phyloP scores from a whole-genome alignment of 2,888 invertebrate species.

The Cheilosia grossa region DNA sequence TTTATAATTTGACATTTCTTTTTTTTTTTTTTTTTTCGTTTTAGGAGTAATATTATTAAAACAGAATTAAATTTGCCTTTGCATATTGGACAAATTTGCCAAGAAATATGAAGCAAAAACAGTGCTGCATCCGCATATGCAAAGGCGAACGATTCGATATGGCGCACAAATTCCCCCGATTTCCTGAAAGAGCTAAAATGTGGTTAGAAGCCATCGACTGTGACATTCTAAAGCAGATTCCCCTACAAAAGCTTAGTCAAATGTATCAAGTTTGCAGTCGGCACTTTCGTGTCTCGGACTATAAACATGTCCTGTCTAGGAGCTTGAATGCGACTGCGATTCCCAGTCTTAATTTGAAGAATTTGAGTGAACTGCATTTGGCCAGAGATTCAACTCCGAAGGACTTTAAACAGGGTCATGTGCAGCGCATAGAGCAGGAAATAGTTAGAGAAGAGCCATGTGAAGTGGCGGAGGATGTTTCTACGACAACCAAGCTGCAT shows the following conservation, averaged over 20 bases:
- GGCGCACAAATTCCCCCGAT: slow-evolving; percentile 77
- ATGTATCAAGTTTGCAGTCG: slow-evolving; percentile 76
- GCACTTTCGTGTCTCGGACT: slow-evolving; percentile 77
- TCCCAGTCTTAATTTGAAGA: slow-evolving; percentile 76
- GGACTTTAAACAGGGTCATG: not conserved
- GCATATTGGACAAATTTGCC: too few relatives aligned
- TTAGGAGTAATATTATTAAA: too few relatives aligned
- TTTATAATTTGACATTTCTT: too few relatives aligned
- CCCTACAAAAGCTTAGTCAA: slow-evolving; percentile 61
- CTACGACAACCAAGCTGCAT: too few relatives aligned
- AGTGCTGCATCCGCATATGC: too few relatives aligned
- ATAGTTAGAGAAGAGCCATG: not conserved
- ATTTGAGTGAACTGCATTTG: slow-evolving; percentile 70
- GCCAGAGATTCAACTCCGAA: slow-evolving; percentile 3
- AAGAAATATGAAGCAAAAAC: too few relatives aligned
- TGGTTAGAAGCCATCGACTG: slow-evolving; percentile 75
- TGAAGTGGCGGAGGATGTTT: not conserved
- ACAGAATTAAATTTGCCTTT: too few relatives aligned
- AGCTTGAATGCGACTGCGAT: slow-evolving; percentile 77
- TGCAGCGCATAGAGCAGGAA: not conserved
- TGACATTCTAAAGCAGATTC: slow-evolving; percentile 53
- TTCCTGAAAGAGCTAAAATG: slow-evolving; percentile 43
- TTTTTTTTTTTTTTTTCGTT: too few relatives aligned
- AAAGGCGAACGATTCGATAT: not conserved
- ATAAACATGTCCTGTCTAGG: slow-evolving; percentile 76